These are phyloP conservation scores for Hecatera dysodea DNA, from an alignment of 2,888 invertebrate species.

Conservation along the genomic window DNA sequence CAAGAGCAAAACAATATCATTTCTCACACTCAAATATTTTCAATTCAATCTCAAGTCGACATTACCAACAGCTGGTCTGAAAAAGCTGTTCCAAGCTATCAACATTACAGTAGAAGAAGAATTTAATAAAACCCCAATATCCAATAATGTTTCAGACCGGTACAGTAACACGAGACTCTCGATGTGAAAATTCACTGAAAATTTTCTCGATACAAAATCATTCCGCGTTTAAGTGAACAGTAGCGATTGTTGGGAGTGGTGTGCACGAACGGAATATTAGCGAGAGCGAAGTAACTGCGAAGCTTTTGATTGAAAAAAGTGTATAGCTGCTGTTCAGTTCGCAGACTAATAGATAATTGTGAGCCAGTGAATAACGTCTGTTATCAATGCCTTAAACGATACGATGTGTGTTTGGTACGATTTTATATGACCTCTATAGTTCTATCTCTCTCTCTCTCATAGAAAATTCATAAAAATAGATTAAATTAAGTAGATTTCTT, in stretches of 20 bases:
- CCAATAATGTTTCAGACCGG: slow-evolving; percentile 44
- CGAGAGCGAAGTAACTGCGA: background rate
- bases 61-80: slow-evolving; percentile 55
- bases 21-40: slow-evolving; percentile 37
- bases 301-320: background rate
- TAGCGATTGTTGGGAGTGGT: slow-evolving; percentile 28
- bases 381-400: too few species aligned
- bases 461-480: too few species aligned
- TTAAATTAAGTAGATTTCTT: too few species aligned
- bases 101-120: slow-evolving; percentile 46
- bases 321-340: too few species aligned
- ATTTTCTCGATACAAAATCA: slow-evolving; percentile 67
- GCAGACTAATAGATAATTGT: background rate
- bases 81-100: slow-evolving; percentile 54
- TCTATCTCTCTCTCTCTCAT: too few species aligned
- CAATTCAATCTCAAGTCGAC: slow-evolving; percentile 49
- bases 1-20: slow-evolving; percentile 21
- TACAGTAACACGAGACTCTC: slow-evolving; percentile 40
- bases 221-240: slow-evolving; percentile 59
- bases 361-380: background rate
- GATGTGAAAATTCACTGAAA: slow-evolving; percentile 61
- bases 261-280: slow-evolving; percentile 18
- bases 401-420: too few species aligned
- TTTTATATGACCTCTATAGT: too few species aligned
- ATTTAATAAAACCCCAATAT: slow-evolving; percentile 64